Evolutionary conservation across 2,113 vertebrate species (phyloP).

Genomic region (Copsychus sechellarum): DNA sequence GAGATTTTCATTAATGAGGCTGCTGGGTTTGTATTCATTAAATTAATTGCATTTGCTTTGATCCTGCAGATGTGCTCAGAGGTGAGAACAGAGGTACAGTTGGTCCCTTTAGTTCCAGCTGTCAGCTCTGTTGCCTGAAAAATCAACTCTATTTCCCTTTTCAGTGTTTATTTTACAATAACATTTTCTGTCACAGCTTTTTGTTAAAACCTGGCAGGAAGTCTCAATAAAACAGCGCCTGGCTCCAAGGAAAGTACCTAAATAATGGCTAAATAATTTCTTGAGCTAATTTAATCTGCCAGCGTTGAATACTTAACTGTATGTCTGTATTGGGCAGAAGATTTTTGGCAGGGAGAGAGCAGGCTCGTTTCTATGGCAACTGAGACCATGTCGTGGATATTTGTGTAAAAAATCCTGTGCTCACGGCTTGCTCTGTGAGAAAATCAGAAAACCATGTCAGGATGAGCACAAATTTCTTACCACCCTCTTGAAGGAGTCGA

Average conservation of each 20-base stretch:
- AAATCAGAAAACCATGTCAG: neutral
- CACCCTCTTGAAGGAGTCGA: rapidly evolving
- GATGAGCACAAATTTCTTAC: neutral
- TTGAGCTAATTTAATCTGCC: neutral
- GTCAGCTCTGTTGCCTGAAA: neutral
- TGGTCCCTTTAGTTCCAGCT: neutral
- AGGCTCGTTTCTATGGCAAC: constrained; percentile 44
- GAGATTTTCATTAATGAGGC: neutral
- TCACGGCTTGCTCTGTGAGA: neutral
- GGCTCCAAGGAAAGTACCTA: neutral
- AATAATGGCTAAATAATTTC: neutral
- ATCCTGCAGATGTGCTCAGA: neutral
- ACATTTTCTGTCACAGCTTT: neutral
- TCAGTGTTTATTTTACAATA: neutral
- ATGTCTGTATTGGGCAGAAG: neutral
- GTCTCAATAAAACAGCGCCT: neutral
- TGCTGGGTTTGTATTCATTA: neutral
- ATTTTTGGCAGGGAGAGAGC: constrained; percentile 23
- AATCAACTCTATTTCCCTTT: neutral
- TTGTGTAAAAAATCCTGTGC: neutral
- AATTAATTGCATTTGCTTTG: neutral
- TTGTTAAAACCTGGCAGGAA: neutral
- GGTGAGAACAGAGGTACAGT: neutral
- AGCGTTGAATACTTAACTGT: neutral
- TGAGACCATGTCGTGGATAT: neutral